Base-by-base conservation (phyloP, 2,113 vertebrate species). In the Megatriorchis doriae region DNA sequence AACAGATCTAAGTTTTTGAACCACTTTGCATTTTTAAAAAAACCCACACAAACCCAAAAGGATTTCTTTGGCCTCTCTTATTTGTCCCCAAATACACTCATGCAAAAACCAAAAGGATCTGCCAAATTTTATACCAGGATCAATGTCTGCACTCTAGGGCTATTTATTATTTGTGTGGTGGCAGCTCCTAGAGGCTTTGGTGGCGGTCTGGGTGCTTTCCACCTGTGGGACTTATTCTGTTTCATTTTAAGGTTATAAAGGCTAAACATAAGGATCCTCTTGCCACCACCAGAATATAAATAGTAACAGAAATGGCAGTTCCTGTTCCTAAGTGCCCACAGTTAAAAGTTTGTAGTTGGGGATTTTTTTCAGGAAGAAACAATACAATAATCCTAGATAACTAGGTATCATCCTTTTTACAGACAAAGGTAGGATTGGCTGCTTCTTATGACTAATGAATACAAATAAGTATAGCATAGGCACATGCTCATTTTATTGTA, bases 41-140 rank as follows among this genome's bases (percentile, higher is more conserved):
- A 27, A 0, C 4, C 2, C 26, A 26, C 3, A n/a, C 2, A 52
- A 82, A 47, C 4, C 34, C 29, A 10, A 59, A 58, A 78, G 8
- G 9, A 42, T 89, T 81, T 80, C 13, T 80, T 48, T 89, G 55
- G 40, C 38, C 13, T 93, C 19, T 50, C 8, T 80, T 56, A 21
- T 34, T 75, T 71, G 26, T 68, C 78, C 42, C 62, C 73, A 92
- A 65, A 58, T 14, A 53, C 11, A 53, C 2, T 56, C 16, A 21
- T 22, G 31, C 8, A 72, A 58, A 23, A 87, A 53, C 12, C 56
- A 72, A 82, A 85, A 80, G 6, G 16, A 70, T 43, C 36, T 63
- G 16, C 42, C 62, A 72, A 10, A 53, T 27, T 56, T 68, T 52
- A 53, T 26, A 58, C 31, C 7, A 5, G 48, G 48, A 66, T 73